Percentiles rank a stretch among this genome's conserved stretches.
These are phyloP conservation scores for Podarcis raffonei DNA, from an alignment of 2,113 vertebrate species.

Conservation along the genomic window DNA sequence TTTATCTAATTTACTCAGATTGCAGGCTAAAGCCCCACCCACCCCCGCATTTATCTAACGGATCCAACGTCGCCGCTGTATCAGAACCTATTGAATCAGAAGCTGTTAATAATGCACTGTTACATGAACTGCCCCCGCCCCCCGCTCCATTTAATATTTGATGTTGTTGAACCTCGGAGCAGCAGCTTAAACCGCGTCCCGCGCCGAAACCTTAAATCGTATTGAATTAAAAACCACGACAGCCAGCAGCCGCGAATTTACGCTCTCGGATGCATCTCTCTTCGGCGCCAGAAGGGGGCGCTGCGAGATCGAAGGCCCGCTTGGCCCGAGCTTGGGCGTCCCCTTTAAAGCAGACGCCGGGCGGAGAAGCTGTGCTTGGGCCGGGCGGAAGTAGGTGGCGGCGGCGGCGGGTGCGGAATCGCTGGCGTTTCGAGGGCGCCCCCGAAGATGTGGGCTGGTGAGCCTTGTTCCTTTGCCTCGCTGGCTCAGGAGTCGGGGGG, in stretches of 20 bases:
- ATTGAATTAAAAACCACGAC: too few species aligned
- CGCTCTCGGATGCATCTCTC: not conserved
- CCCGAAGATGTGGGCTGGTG: not conserved
- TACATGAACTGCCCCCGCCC: not conserved
- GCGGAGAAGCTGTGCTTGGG: not conserved
- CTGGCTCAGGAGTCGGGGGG: too few species aligned
- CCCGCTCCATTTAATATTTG: too few species aligned
- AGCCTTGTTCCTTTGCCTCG: not conserved
- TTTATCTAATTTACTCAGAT: too few species aligned
- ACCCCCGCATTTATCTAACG: not conserved
- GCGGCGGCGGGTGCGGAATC: not conserved
- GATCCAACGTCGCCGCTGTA: not conserved
- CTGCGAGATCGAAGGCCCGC: not conserved
- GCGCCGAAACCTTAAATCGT: not conserved
- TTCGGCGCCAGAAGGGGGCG: not conserved
- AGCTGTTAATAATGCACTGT: not conserved
- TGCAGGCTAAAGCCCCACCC: too few species aligned
- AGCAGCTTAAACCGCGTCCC: not conserved
- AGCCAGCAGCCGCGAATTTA: not conserved
- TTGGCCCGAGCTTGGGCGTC: too few species aligned
- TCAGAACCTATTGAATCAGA: not conserved
- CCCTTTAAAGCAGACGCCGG: not conserved
- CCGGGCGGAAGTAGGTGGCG: slow-evolving; percentile 19
- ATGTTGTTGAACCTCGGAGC: not conserved
- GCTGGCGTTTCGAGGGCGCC: not conserved